These are phyloP conservation scores for Plebejus melissa DNA, from an alignment of 2,888 invertebrate genomes.

Conservation along the genomic window DNA sequence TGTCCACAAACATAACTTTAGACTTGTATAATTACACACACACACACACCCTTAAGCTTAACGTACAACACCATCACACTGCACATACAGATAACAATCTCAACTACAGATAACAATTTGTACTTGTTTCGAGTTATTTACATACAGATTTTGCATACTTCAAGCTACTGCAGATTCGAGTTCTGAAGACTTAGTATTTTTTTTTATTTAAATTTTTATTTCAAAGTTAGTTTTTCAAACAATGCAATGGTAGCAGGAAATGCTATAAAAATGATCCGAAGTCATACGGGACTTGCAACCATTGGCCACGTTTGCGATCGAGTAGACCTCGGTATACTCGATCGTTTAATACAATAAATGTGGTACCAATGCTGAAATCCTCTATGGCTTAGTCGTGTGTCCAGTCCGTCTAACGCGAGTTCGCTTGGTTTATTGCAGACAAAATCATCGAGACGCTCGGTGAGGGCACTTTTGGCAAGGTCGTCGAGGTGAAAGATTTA, in stretches of 20 bases:
- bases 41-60: background rate
- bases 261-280: slow-evolving; percentile 38
- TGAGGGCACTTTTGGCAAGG: slow-evolving; percentile 99
- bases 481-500: slow-evolving; percentile 98
- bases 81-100: slow-evolving; percentile 36
- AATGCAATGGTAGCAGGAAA: slow-evolving; percentile 37
- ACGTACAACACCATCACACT: slow-evolving; percentile 39
- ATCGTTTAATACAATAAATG: slow-evolving; percentile 28
- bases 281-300: slow-evolving; percentile 56
- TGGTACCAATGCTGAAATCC: slow-evolving; percentile 54
- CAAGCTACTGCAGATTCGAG: slow-evolving; percentile 48
- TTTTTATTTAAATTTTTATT: slow-evolving; percentile 40
- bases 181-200: slow-evolving; percentile 45
- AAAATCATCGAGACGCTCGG: slow-evolving; percentile 98
- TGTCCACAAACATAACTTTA: slow-evolving; percentile 84
- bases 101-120: slow-evolving; percentile 37
- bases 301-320: slow-evolving; percentile 34
- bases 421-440: slow-evolving; percentile 90
- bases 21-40: slow-evolving; percentile 42
- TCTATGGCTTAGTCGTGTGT: slow-evolving; percentile 57
- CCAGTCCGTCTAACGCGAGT: slow-evolving; percentile 52
- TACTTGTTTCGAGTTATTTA: slow-evolving; percentile 33
- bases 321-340: slow-evolving; percentile 21
- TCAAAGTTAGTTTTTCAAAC: slow-evolving; percentile 43
- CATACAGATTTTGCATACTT: slow-evolving; percentile 39